These are phyloP conservation scores for Chromis chromis DNA, from an alignment of 2,797 vertebrate genomes.

Conservation along the genomic window DNA sequence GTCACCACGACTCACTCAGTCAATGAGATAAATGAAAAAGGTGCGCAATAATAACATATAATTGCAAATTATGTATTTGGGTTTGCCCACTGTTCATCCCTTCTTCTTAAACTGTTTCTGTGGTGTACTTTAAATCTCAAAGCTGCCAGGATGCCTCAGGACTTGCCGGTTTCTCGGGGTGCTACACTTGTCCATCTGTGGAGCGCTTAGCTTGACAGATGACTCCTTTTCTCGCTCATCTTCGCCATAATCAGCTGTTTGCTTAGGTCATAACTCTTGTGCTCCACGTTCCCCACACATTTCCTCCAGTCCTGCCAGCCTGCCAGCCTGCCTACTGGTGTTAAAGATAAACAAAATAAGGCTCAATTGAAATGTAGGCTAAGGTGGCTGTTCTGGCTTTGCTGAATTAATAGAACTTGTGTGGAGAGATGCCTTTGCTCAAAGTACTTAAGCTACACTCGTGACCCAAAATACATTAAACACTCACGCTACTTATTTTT, in stretches of 20 bases:
- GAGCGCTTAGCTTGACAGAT: slow-evolving; percentile 65
- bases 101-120: slow-evolving; percentile 34
- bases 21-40: slow-evolving; percentile 33
- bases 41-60: slow-evolving; percentile 30
- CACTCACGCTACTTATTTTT: slow-evolving; percentile 62
- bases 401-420: slow-evolving; percentile 46
- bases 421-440: slow-evolving; percentile 17
- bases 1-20: slow-evolving; percentile 9
- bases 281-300: slow-evolving; percentile 61
- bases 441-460: slow-evolving; percentile 38
- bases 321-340: slow-evolving; percentile 60
- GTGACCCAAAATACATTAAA: slow-evolving; percentile 61
- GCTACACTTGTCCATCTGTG: slow-evolving; percentile 59
- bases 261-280: slow-evolving; percentile 66
- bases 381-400: slow-evolving; percentile 54
- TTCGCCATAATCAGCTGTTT: slow-evolving; percentile 69
- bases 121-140: slow-evolving; percentile 45
- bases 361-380: slow-evolving; percentile 67
- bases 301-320: slow-evolving; percentile 55
- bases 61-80: slow-evolving; percentile 13
- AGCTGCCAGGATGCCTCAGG: slow-evolving; percentile 51
- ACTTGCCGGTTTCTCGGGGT: slow-evolving; percentile 49
- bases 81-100: slow-evolving; percentile 25
- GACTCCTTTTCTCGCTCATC: slow-evolving; percentile 55
- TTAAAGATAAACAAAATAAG: slow-evolving; percentile 73